These are phyloP conservation scores for Brachionichthys hirsutus DNA, from an alignment of 2,113 vertebrate genomes.

Conservation along the genomic window DNA sequence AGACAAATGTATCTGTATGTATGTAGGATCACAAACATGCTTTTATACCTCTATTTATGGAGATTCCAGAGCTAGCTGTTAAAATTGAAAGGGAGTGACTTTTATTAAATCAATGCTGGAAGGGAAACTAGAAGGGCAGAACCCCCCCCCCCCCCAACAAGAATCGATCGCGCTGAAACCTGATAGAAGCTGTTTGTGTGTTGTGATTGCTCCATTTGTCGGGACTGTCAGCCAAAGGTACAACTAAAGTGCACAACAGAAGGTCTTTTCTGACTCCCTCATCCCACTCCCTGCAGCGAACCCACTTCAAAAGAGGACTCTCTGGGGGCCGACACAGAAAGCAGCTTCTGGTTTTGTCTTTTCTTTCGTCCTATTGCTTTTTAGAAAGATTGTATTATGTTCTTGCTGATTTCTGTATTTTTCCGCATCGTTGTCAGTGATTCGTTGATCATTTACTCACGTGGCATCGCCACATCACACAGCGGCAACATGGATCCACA, in stretches of 20 bases:
- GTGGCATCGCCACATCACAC: conserved; percentile 50
- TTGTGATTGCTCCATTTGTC: conserved; percentile 43
- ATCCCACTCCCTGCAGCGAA: conserved; percentile 56
- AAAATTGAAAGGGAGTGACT: conserved; percentile 24
- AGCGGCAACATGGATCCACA: conserved; percentile 39
- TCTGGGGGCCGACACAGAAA: conserved; percentile 55
- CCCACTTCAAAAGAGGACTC: conserved; percentile 74
- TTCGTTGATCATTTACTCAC: conserved; percentile 64
- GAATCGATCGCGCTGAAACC: conserved; percentile 27
- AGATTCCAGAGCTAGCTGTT: conserved; percentile 2
- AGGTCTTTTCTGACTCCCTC: conserved; percentile 13
- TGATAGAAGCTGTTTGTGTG: conserved; percentile 35
- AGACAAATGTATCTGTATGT: too few species aligned
- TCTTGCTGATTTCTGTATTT: conserved; percentile 64
- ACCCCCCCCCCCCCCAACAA: too few species aligned
- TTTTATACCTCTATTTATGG: background rate
- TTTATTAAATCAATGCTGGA: conserved; percentile 19
- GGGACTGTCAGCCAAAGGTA: conserved; percentile 44
- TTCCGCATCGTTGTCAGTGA: conserved; percentile 72
- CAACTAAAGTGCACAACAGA: conserved; percentile 49
- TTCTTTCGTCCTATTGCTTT: conserved; percentile 45
- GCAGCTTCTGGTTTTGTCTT: conserved; percentile 64
- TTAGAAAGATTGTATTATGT: conserved; percentile 62
- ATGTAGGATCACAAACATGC: too few species aligned
- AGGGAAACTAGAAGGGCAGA: conserved; percentile 21